Evolutionary conservation across 2,888 invertebrate genomes (phyloP).

Genomic region (Hydroisotoma schaefferi): DNA sequence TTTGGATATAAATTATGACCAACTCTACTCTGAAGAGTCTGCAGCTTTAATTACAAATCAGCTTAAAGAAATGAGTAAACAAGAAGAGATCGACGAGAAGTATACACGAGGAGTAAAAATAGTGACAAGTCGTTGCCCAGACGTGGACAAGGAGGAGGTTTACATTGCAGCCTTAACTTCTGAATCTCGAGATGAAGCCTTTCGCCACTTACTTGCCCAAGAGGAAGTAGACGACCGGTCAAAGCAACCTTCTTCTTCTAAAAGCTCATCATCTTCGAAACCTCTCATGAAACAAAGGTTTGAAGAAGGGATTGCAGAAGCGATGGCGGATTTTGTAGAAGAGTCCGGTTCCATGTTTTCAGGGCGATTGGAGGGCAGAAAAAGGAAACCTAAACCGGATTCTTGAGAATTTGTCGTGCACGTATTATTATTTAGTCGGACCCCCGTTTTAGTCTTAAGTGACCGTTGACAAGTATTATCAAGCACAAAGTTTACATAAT

Average conservation of each 20-base stretch:
- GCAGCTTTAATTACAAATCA: constrained; percentile 37
- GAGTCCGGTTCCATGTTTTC: constrained; percentile 19
- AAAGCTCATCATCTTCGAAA: background rate
- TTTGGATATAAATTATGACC: constrained; percentile 46
- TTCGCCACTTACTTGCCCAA: constrained; percentile 34
- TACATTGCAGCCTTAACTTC: constrained; percentile 36
- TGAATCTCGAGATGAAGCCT: constrained; percentile 31
- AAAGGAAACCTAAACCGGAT: constrained; percentile 13
- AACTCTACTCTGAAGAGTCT: constrained; percentile 42
- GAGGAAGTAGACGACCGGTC: constrained; percentile 14
- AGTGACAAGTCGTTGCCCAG: constrained; percentile 45
- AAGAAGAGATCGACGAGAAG: constrained; percentile 32
- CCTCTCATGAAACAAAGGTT: constrained; percentile 5
- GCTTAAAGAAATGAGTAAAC: constrained; percentile 1
- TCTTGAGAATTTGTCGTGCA: background rate
- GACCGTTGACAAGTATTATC: no score
- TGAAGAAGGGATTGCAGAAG: constrained; percentile 16
- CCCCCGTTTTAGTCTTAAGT: no score
- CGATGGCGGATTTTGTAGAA: constrained; percentile 31
- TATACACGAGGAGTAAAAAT: constrained; percentile 46
- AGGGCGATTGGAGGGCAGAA: constrained; percentile 20
- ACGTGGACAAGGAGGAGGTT: constrained; percentile 46
- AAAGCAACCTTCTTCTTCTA: background rate
- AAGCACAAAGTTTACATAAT: no score
- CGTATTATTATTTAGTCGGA: no score